Percentiles rank a stretch among this genome's conserved stretches.
Conservation (phyloP, 2,888 invertebrate genomes). For the Uloborus plumipes region DNA sequence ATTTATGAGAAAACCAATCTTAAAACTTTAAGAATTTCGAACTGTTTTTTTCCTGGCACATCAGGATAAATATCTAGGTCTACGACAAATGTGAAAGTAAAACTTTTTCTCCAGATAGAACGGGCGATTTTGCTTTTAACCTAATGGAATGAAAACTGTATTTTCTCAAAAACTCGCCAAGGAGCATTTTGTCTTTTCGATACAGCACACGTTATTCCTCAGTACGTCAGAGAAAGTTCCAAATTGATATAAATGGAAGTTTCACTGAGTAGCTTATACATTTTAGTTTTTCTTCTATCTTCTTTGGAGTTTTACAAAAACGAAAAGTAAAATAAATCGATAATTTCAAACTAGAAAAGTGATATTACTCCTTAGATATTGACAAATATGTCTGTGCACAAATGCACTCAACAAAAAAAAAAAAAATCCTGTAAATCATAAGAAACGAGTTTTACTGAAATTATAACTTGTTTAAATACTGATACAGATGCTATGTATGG, state of each 20-base stretch:
- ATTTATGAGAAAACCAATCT: no score
- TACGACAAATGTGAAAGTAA: no score
- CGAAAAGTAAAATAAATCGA: constrained; percentile 18
- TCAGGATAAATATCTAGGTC: no score
- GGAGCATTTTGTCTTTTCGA: constrained; percentile 47
- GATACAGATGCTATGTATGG: no score
- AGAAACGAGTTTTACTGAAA: no score
- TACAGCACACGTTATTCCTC: constrained; percentile 60
- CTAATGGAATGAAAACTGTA: constrained; percentile 55
- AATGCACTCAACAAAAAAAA: no score
- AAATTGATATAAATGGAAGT: constrained; percentile 61
- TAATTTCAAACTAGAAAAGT: constrained; percentile 2
- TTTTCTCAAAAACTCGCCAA: constrained; percentile 56
- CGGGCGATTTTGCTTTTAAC: constrained; percentile 56
- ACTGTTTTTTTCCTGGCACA: neutral
- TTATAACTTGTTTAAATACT: no score
- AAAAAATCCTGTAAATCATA: no score
- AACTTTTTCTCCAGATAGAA: constrained; percentile 37
- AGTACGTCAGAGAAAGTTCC: constrained; percentile 50
- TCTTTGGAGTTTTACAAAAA: constrained; percentile 21
- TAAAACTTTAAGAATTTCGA: neutral
- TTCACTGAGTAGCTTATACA: constrained; percentile 55
- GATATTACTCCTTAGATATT: no score
- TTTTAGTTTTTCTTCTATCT: constrained; percentile 5
- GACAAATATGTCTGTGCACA: no score